Percentiles rank a stretch among this genome's conserved stretches.
phyloP scores from a whole-genome alignment of 2,888 invertebrate genomes.

The Leucania comma region DNA sequence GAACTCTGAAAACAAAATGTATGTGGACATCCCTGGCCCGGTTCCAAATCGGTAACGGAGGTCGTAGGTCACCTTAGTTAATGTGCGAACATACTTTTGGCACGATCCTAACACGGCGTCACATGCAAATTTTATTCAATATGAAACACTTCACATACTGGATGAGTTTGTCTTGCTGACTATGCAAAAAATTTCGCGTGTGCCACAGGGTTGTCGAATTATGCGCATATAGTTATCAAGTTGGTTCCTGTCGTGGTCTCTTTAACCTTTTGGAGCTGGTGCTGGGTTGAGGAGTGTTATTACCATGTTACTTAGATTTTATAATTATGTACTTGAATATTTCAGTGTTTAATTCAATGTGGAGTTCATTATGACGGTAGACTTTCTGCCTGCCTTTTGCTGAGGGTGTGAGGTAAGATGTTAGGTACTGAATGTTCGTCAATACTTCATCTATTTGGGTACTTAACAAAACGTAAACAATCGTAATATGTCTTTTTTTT shows the following conservation, averaged over 20 bases:
- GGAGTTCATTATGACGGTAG: background rate
- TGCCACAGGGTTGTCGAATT: conserved; percentile 66
- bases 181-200: conserved; percentile 60
- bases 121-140: conserved; percentile 75
- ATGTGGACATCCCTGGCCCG: conserved; percentile 78
- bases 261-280: conserved; percentile 52
- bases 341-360: conserved; percentile 4
- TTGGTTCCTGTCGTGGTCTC: conserved; percentile 58
- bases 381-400: background rate
- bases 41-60: conserved; percentile 81
- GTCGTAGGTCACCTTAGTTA: conserved; percentile 84
- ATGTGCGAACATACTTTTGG: conserved; percentile 82
- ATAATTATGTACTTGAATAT: background rate
- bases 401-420: too few species aligned
- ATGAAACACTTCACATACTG: conserved; percentile 72
- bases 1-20: conserved; percentile 79
- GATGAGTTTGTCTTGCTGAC: conserved; percentile 62
- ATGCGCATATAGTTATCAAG: conserved; percentile 72
- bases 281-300: conserved; percentile 1
- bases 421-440: background rate
- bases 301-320: conserved; percentile 8
- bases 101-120: conserved; percentile 65
- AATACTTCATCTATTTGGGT: too few species aligned
- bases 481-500: too few species aligned
- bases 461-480: too few species aligned